phyloP scores from a whole-genome alignment of 1,140 invertebrate species.

The Hypothenemus hampei region DNA sequence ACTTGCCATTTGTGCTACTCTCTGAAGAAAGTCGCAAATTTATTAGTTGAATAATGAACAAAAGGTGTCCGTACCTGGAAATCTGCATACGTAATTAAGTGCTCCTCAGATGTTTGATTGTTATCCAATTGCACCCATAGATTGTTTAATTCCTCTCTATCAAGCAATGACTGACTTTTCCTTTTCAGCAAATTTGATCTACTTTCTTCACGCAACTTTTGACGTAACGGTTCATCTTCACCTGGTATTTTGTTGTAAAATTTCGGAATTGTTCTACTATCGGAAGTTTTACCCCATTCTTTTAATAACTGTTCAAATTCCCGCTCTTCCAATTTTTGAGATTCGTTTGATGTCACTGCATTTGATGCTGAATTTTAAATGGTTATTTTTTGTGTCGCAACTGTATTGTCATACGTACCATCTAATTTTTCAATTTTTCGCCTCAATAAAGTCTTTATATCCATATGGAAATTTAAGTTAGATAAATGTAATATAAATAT shows the following conservation, averaged over 20 bases:
- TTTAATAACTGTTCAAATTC: conserved; percentile 53
- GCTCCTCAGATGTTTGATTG: conserved; percentile 67
- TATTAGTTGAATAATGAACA: neutral
- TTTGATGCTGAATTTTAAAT: too few species aligned
- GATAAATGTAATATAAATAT: too few species aligned
- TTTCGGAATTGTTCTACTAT: conserved; percentile 60
- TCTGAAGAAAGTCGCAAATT: neutral
- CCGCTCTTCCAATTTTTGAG: conserved; percentile 49
- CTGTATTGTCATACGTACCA: conserved; percentile 27
- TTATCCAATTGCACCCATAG: conserved; percentile 80
- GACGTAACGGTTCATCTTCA: conserved; percentile 67
- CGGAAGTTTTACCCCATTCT: conserved; percentile 51
- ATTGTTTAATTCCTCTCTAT: conserved; percentile 82
- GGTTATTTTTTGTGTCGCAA: too few species aligned
- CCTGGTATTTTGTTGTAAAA: conserved; percentile 76
- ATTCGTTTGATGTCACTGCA: too few species aligned
- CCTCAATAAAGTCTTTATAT: conserved; percentile 38
- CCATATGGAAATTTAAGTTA: too few species aligned
- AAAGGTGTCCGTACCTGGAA: conserved; percentile 53
- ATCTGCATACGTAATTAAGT: conserved; percentile 80
- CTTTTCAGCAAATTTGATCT: conserved; percentile 79
- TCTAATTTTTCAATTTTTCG: conserved; percentile 31
- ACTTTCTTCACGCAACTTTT: conserved; percentile 83
- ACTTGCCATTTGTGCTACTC: conserved; percentile 50
- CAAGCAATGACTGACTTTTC: conserved; percentile 73